phyloP scores from a whole-genome alignment of 2,113 vertebrate genomes.

The Ictalurus punctatus region DNA sequence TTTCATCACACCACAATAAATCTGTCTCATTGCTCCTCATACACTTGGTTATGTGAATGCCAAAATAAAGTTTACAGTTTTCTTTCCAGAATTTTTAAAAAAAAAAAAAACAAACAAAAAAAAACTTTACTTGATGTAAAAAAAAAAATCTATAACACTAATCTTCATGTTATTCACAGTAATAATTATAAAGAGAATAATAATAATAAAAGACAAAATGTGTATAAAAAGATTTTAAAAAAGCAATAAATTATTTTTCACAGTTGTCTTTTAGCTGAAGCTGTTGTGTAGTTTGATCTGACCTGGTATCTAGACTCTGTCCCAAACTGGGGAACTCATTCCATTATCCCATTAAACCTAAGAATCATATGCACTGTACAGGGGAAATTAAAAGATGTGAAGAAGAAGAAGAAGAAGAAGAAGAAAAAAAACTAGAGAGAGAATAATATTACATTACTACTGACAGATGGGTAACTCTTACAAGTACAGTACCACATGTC shows the following conservation, averaged over 20 bases:
- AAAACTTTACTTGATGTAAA: conserved; percentile 55
- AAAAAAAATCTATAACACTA: conserved; percentile 73
- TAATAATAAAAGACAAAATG: conserved; percentile 64
- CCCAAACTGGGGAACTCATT: conserved; percentile 60
- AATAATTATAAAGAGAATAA: conserved; percentile 71
- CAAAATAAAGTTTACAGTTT: conserved; percentile 99
- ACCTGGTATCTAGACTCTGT: conserved; percentile 89
- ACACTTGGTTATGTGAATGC: conserved; percentile 92
- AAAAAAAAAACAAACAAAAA: conserved; percentile 72
- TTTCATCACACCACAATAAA: conserved; percentile 78
- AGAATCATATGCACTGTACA: conserved; percentile 25
- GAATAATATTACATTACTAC: not conserved
- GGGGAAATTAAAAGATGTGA: not conserved
- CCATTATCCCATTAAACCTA: conserved; percentile 47
- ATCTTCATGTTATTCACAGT: conserved; percentile 70
- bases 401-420: not conserved
- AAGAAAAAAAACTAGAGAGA: not conserved
- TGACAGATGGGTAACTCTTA: conserved; percentile 6
- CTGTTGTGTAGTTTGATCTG: conserved; percentile 93
- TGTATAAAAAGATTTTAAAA: conserved; percentile 72
- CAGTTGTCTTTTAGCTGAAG: conserved; percentile 96
- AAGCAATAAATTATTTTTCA: conserved; percentile 99
- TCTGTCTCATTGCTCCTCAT: conserved; percentile 83
- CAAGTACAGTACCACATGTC: not conserved
- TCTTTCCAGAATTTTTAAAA: conserved; percentile 89